phyloP scores from a whole-genome alignment of 2,797 vertebrate species.

The Sebastes taczanowskii region DNA sequence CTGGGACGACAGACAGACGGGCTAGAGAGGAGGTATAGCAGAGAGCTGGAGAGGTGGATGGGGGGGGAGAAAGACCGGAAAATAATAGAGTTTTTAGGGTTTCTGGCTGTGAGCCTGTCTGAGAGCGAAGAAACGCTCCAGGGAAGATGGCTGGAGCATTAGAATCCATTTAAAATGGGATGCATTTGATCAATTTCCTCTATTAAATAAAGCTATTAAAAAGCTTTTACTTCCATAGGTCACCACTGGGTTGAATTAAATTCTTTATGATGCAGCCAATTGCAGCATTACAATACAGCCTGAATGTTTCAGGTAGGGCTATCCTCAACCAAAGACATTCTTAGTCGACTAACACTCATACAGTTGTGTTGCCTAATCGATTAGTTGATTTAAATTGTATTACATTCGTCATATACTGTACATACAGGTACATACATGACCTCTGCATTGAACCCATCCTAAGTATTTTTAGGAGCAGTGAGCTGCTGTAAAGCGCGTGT shows the following conservation, averaged over 20 bases:
- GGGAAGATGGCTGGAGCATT: not conserved
- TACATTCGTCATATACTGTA: too few relatives aligned
- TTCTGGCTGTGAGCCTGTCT: not conserved
- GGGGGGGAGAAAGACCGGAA: not conserved
- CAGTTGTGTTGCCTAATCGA: too few relatives aligned
- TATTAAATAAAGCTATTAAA: conserved; percentile 12
- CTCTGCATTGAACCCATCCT: too few relatives aligned
- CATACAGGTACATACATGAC: too few relatives aligned
- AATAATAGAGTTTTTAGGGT: not conserved
- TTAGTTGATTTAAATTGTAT: too few relatives aligned
- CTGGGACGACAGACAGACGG: conserved; percentile 29
- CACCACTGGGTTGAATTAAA: not conserved
- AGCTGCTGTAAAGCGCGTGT: too few relatives aligned
- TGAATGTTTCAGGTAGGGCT: not conserved
- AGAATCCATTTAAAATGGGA: conserved; percentile 17
- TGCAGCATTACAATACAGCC: not conserved
- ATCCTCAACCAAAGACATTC: too few relatives aligned
- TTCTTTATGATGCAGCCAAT: not conserved
- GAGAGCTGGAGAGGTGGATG: not conserved
- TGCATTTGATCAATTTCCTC: not conserved
- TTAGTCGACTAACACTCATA: not conserved
- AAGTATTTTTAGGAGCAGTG: too few relatives aligned
- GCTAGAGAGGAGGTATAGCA: conserved; percentile 5
- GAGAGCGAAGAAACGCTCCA: not conserved
- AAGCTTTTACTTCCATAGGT: not conserved